Evolutionary conservation across 2,113 vertebrate genomes (phyloP), one percentile per base, ranked within the genome.

Genomic region (Alectura lathami): DNA sequence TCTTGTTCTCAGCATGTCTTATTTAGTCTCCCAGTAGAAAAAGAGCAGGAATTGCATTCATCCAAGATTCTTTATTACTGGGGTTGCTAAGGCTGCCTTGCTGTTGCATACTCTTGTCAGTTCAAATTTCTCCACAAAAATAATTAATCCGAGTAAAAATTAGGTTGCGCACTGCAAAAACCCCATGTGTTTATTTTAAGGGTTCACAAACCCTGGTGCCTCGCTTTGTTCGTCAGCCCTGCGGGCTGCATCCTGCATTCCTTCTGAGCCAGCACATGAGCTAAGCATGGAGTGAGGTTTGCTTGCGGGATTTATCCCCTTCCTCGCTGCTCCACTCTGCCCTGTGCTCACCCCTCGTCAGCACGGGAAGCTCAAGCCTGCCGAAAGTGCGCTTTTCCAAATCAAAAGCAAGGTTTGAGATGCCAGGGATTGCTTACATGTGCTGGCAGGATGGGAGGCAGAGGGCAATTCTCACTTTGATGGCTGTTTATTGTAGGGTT

Each of bases 1-100:
- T 80, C 89, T 83, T 86, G 51, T 38, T 72, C 78, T 68, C 4
- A 4, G 73, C 59, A 63, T 72, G 66, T 76, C 80, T 87, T 73
- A 80, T 84, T 81, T 67, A 68, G 59, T 54, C 59, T 87, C 57
- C 83, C 1, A 9, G 63, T 47, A 63, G 73, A 66, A 93, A n/a
- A 36, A 72, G 45, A 62, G 86, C 73, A 91, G 53, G 83, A 87
- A 84, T 80, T 18, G n/a, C 64, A 68, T 53, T 53, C 63, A 80
- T 38, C 86, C 6, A 6, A 34, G 63, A 72, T 30, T 43, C 86
- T 40, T 47, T 63, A n/a, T 43, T 26, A 15, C 68, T 27, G 2
- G 4, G 30, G n/a, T 66, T 93, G 72, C 60, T 40, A 14, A 48
- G 50, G 72, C 50, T 89, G 32, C 91, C 67, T 93, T 57, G 29